Conservation (phyloP, 2,113 vertebrate species). For the Antechinus flavipes region DNA sequence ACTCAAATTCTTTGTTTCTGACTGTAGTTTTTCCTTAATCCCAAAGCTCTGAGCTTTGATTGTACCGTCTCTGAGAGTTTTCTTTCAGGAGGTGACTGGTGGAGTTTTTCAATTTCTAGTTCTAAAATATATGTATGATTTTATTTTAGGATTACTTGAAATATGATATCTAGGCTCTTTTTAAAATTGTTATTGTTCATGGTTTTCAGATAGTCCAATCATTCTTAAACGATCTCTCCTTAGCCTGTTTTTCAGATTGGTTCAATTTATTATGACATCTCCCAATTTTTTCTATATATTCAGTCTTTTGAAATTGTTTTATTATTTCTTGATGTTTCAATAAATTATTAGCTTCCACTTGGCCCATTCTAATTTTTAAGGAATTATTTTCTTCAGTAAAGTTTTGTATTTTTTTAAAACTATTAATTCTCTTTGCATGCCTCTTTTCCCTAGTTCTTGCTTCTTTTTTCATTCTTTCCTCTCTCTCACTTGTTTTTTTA, state of each 20-base stretch:
- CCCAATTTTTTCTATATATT: background rate
- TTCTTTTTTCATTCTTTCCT: background rate
- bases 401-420: background rate
- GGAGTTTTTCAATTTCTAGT: background rate
- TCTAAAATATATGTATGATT: background rate
- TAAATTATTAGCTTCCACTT: background rate
- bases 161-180: background rate
- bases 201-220: background rate
- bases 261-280: background rate
- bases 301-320: background rate
- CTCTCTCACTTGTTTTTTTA: background rate
- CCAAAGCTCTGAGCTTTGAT: background rate
- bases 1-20: background rate
- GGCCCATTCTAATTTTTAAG: background rate
- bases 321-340: background rate
- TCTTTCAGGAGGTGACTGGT: background rate
- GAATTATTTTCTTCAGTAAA: background rate
- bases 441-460: background rate
- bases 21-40: background rate
- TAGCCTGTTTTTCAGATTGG: background rate
- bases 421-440: background rate
- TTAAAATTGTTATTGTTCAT: background rate
- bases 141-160: background rate
- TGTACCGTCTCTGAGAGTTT: background rate
- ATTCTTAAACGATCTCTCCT: background rate